These are phyloP conservation scores for Silurus lanzhouensis DNA, from an alignment of 2,797 vertebrate genomes.

Conservation along the genomic window DNA sequence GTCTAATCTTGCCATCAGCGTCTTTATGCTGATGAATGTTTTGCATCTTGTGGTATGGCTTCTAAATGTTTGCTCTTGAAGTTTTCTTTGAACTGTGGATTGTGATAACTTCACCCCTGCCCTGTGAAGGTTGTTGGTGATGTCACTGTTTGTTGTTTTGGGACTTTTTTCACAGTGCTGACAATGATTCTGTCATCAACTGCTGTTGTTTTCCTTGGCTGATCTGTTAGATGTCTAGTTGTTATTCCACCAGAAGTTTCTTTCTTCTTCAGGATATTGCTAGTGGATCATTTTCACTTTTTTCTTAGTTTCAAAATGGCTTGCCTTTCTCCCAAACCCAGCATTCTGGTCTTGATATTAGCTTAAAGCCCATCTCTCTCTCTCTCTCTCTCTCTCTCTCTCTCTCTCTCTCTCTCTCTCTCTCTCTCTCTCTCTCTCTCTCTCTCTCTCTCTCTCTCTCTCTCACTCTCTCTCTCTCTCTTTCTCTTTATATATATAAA, in stretches of 20 bases:
- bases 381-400: no score
- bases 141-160: conserved; percentile 10
- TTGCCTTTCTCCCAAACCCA: neutral
- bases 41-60: neutral
- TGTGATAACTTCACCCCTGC: conserved; percentile 1
- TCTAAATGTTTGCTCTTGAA: neutral
- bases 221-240: neutral
- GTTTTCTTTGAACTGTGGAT: neutral
- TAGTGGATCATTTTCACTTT: neutral
- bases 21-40: neutral
- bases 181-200: conserved; percentile 6
- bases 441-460: no score
- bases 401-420: no score
- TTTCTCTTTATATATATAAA: no score
- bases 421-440: no score
- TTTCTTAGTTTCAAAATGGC: neutral
- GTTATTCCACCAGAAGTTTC: neutral
- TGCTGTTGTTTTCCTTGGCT: conserved; percentile 7
- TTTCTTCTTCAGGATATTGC: neutral
- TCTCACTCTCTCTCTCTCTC: no score
- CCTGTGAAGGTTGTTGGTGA: neutral
- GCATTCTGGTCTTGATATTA: neutral
- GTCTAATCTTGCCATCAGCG: neutral
- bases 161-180: neutral
- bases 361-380: neutral